Percentiles rank a stretch among this genome's conserved stretches.
phyloP scores from a whole-genome alignment of 1,140 invertebrate genomes.

The Grapholita molesta region DNA sequence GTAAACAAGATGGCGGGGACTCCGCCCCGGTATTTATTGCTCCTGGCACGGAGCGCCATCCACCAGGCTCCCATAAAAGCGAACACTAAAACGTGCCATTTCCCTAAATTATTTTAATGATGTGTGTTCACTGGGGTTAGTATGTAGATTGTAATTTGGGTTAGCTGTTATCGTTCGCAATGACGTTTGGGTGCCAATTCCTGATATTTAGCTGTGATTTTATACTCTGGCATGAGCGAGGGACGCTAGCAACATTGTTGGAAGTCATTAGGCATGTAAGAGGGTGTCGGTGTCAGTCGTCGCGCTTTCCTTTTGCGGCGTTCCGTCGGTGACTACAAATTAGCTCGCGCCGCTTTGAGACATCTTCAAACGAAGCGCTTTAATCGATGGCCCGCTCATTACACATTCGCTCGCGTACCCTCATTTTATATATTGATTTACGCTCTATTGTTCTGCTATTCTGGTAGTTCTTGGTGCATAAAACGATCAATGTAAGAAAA shows the following conservation, averaged over 20 bases:
- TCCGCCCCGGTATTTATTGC: slow-evolving; percentile 50
- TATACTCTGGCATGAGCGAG: slow-evolving; percentile 29
- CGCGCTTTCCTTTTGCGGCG: slow-evolving; percentile 50
- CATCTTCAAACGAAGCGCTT: slow-evolving; percentile 49
- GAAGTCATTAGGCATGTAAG: slow-evolving; percentile 57
- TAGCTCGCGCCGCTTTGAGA: slow-evolving; percentile 47
- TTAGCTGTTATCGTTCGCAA: slow-evolving; percentile 39
- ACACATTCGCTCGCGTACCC: slow-evolving; percentile 45
- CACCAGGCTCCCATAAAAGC: slow-evolving; percentile 45
- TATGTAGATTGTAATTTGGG: slow-evolving; percentile 41
- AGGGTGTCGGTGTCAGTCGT: slow-evolving; percentile 31
- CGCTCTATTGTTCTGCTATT: slow-evolving; percentile 52
- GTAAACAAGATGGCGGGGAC: slow-evolving; percentile 54
- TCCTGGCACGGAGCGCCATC: slow-evolving; percentile 42
- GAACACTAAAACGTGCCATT: slow-evolving; percentile 53
- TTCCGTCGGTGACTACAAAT: slow-evolving; percentile 49
- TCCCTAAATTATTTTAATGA: slow-evolving; percentile 64
- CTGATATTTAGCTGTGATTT: slow-evolving; percentile 35
- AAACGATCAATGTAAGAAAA: background rate
- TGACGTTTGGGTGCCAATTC: slow-evolving; percentile 38
- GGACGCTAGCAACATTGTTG: slow-evolving; percentile 40
- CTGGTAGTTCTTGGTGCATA: background rate
- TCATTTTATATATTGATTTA: slow-evolving; percentile 59
- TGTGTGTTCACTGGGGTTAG: slow-evolving; percentile 42
- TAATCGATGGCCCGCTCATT: slow-evolving; percentile 58